Conservation (phyloP, 1,140 invertebrate species). For the Drosophila sulfurigaster region DNA sequence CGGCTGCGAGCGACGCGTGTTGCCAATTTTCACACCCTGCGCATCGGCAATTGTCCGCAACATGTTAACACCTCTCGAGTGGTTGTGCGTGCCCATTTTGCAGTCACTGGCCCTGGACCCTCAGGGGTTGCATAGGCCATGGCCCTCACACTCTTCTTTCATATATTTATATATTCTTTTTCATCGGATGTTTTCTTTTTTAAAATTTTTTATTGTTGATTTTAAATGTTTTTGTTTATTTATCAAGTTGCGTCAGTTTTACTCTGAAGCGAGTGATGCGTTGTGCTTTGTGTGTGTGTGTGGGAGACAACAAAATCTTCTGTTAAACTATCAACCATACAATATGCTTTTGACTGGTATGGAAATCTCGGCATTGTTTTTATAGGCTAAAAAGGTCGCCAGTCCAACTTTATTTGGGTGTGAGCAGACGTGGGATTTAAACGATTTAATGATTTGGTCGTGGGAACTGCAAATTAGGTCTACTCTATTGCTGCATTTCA, state of each 20-base stretch:
- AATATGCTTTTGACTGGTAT: conserved; percentile 71
- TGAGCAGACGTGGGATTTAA: conserved; percentile 53
- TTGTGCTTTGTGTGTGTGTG: conserved; percentile 9
- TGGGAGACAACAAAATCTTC: conserved; percentile 36
- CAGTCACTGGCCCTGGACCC: conserved; percentile 14
- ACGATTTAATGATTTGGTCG: conserved; percentile 39
- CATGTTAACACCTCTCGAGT: conserved; percentile 77
- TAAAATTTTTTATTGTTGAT: conserved; percentile 72
- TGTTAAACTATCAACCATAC: conserved; percentile 22
- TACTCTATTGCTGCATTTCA: background rate
- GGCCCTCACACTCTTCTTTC: background rate
- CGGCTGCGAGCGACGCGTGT: conserved; percentile 67
- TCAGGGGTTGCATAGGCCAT: conserved; percentile 55
- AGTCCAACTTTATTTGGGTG: background rate
- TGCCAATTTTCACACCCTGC: conserved; percentile 84
- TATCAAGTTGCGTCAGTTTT: conserved; percentile 45
- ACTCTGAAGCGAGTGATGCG: background rate
- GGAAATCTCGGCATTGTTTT: conserved; percentile 74
- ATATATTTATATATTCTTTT: conserved; percentile 9
- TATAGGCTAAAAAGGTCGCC: conserved; percentile 65
- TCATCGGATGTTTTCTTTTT: conserved; percentile 68
- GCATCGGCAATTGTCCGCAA: conserved; percentile 74
- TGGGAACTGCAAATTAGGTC: conserved; percentile 49
- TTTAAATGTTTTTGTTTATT: conserved; percentile 80
- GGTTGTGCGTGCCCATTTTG: conserved; percentile 52